Conservation (phyloP, 2,113 vertebrate species). For the Nothoprocta pentlandii region DNA sequence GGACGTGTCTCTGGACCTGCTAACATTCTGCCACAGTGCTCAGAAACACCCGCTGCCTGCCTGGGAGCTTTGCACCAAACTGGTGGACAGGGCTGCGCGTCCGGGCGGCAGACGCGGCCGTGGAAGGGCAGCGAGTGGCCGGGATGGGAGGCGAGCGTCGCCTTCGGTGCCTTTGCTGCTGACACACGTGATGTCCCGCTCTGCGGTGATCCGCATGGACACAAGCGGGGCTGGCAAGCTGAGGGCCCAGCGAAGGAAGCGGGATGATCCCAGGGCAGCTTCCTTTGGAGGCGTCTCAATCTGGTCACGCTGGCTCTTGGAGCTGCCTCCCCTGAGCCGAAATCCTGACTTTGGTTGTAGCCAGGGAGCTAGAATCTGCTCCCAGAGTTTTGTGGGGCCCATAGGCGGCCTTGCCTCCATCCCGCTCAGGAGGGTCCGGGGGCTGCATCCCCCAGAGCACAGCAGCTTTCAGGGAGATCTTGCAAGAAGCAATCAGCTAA, state of each 20-base stretch:
- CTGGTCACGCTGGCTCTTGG: not conserved
- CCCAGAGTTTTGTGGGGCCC: not conserved
- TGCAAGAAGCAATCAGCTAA: not conserved
- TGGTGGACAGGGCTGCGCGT: not conserved
- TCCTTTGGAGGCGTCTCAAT: not conserved
- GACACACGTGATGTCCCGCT: not conserved
- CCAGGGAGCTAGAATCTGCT: not conserved
- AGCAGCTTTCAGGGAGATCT: not conserved
- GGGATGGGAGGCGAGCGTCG: not conserved
- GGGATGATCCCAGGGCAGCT: not conserved
- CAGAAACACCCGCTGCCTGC: not conserved
- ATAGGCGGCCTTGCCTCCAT: not conserved
- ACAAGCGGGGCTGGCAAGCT: not conserved
- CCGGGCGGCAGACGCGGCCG: not conserved
- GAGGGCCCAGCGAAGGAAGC: not conserved
- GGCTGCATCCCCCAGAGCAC: not conserved
- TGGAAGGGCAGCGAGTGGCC: not conserved
- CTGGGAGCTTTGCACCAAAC: not conserved
- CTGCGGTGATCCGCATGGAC: not conserved
- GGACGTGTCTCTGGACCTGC: not conserved
- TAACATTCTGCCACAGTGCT: not conserved
- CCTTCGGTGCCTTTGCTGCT: fast-evolving
- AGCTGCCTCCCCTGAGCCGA: not conserved
- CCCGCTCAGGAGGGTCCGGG: not conserved
- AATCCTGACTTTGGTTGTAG: not conserved